Base-by-base conservation (phyloP, 2,888 invertebrate species). In the Busseola fusca region DNA sequence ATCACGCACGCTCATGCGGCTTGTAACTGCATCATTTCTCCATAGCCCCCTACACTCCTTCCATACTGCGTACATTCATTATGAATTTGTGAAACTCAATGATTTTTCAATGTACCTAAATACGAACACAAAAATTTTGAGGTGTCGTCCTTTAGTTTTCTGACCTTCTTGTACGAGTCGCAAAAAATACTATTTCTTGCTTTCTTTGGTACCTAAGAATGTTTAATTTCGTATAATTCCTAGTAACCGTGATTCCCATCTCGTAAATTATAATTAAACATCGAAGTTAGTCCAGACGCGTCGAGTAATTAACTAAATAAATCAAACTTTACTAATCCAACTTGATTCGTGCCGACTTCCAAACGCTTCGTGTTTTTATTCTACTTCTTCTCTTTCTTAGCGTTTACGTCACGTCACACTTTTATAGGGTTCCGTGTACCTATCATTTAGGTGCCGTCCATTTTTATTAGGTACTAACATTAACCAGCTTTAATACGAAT, bases 291-390 rank as follows among this genome's bases (percentile, higher is more conserved):
- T 45, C 45, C n/a, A 27, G 74, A 57, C 69, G 71, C 69, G 68
- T 74, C 68, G 45, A 74, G 62, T 81, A 86, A 87, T 86, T 86
- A 86, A 78, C 81, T 76, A 66, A 86, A 87, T 84, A 80, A 87
- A 87, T 86, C 79, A 85, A 85, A 85, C 85, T 87, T 87, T 77
- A 59, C 80, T 86, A 85, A 87, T 85, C 72, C 74, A 84, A 87
- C 78, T 87, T 86, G 66, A 78, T 78, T 80, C 74, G 68, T 63
- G 72, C 59, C 77, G 71, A 72, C 76, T 75, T 66, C 56, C 67
- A 64, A 72, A 69, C 66, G 62, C 68, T 77, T 72, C 69, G 63
- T 74, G 72, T 85, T 85, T 83, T 81, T 81, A 76, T 78, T 78
- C 59, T 72, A 73, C 68, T 83, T 83, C 57, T 45, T 25, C 48